These are phyloP conservation scores for Enoplolaimus lenunculus DNA, from an alignment of 2,888 invertebrate genomes.

Conservation along the genomic window DNA sequence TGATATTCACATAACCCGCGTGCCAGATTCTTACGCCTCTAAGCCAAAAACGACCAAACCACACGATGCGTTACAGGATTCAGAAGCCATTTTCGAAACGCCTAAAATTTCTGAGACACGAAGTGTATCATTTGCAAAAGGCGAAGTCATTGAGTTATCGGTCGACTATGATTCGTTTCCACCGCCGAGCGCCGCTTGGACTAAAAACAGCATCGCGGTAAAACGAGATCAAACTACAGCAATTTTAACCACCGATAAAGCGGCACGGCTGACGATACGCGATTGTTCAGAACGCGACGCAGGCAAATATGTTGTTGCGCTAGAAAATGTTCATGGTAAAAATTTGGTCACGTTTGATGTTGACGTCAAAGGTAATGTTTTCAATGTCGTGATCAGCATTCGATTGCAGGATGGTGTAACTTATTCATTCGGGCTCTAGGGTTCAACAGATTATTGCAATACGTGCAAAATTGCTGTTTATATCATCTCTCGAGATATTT, in stretches of 20 bases:
- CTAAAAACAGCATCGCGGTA: not conserved
- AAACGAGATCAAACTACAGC: not conserved
- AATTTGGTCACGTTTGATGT: slow-evolving; percentile 14
- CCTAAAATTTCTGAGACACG: not conserved
- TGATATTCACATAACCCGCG: too few species aligned
- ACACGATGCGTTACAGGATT: not conserved
- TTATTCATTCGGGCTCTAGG: not conserved
- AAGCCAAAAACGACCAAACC: too few species aligned
- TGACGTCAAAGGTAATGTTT: slow-evolving; percentile 8
- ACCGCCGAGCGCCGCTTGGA: not conserved
- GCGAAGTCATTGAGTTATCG: not conserved
- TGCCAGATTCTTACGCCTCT: too few species aligned
- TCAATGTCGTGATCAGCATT: not conserved
- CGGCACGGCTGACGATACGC: not conserved
- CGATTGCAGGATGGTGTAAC: not conserved
- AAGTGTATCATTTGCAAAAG: not conserved
- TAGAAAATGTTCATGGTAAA: slow-evolving; percentile 29
- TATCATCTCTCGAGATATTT: too few species aligned
- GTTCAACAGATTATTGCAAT: too few species aligned
- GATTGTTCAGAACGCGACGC: slow-evolving; percentile 23
- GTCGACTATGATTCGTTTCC: not conserved
- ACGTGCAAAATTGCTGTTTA: too few species aligned
- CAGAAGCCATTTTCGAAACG: not conserved
- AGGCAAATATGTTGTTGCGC: slow-evolving; percentile 28
- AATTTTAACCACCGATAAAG: not conserved